phyloP scores from a whole-genome alignment of 2,888 invertebrate genomes.

The Eupeodes latifasciatus region DNA sequence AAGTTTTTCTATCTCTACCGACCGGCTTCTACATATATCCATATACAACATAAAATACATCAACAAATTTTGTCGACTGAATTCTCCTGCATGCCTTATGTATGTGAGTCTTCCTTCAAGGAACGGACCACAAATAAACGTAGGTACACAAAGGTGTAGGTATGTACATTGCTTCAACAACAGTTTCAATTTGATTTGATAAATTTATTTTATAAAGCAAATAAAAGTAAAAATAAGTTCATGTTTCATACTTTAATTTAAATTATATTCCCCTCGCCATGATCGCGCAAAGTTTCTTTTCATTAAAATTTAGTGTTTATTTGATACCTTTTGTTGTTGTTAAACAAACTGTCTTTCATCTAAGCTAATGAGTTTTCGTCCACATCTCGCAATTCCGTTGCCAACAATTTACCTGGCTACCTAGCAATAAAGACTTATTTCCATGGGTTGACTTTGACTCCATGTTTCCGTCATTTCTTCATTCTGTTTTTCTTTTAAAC shows the following conservation, averaged over 20 bases:
- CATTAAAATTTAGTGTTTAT: slow-evolving; percentile 66
- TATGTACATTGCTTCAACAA: background rate
- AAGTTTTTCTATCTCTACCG: too few relatives aligned
- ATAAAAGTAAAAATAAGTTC: slow-evolving; percentile 16
- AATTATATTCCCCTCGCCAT: slow-evolving; percentile 16
- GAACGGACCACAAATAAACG: background rate
- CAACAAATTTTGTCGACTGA: too few relatives aligned
- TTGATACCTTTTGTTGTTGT: slow-evolving; percentile 51
- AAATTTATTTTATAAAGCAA: slow-evolving; percentile 33
- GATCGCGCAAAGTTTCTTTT: slow-evolving; percentile 7
- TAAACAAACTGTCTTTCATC: slow-evolving; percentile 66
- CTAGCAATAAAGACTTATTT: slow-evolving; percentile 73
- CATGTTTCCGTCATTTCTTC: background rate
- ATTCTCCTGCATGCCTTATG: too few relatives aligned
- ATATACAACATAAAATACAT: too few relatives aligned
- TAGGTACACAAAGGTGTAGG: background rate
- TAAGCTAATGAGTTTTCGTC: slow-evolving; percentile 69
- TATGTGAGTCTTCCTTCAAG: background rate
- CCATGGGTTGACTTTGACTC: slow-evolving; percentile 47
- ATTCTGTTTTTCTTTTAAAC: slow-evolving; percentile 33
- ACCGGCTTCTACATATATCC: too few relatives aligned
- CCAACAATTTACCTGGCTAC: slow-evolving; percentile 69
- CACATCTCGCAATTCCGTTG: slow-evolving; percentile 29
- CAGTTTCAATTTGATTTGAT: slow-evolving; percentile 10
- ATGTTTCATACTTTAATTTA: slow-evolving; percentile 12